phyloP scores from a whole-genome alignment of 2,888 invertebrate species.

The Ceriagrion tenellum region DNA sequence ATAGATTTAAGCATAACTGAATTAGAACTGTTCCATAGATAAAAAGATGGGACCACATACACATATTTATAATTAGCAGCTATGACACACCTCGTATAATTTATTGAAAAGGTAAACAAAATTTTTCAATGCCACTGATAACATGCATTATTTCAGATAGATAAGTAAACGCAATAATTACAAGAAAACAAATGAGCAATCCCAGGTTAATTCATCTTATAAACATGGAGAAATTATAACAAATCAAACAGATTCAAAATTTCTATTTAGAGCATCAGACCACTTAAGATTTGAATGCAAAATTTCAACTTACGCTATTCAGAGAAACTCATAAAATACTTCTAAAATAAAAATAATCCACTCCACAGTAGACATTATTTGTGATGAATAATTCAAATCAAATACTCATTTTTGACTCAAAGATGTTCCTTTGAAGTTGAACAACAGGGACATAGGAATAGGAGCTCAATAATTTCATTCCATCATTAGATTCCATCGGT shows the following conservation, averaged over 20 bases:
- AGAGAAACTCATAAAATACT: background rate
- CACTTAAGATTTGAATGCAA: background rate
- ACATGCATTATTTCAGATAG: background rate
- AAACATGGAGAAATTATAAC: background rate
- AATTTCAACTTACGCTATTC: background rate
- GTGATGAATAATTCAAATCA: background rate
- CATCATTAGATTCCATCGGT: background rate
- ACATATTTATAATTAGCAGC: background rate
- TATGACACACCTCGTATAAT: slow-evolving; percentile 22
- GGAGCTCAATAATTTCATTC: background rate
- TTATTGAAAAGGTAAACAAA: slow-evolving; percentile 34
- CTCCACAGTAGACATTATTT: background rate
- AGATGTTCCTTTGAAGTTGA: background rate
- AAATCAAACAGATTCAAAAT: background rate
- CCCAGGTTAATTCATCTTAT: background rate
- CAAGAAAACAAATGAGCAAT: slow-evolving; percentile 20
- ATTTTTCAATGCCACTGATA: slow-evolving; percentile 21
- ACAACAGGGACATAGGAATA: background rate
- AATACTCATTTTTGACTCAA: background rate
- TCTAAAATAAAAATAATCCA: background rate
- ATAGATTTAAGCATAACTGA: slow-evolving; percentile 26
- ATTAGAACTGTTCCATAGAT: slow-evolving; percentile 17
- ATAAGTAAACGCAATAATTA: background rate
- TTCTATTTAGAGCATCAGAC: background rate
- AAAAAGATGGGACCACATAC: slow-evolving; percentile 20